Percentiles rank a stretch among this genome's conserved stretches.
These are phyloP conservation scores for Ophraella communa DNA, from an alignment of 2,888 invertebrate species.

Conservation along the genomic window DNA sequence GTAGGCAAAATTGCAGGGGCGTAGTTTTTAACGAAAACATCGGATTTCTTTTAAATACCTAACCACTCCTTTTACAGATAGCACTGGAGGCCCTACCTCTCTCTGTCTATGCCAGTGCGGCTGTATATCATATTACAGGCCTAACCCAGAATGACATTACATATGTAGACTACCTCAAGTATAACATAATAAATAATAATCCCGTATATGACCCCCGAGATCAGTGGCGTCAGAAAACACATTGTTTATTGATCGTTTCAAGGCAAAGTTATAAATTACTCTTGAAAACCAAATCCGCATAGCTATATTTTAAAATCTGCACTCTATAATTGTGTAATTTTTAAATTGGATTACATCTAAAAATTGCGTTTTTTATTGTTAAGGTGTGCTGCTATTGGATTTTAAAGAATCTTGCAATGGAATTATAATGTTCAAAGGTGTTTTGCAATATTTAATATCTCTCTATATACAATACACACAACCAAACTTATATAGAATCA, in stretches of 20 bases:
- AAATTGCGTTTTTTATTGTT: too few species aligned
- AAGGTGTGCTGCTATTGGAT: too few species aligned
- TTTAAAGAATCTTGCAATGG: too few species aligned
- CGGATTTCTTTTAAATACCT: slow-evolving; percentile 47
- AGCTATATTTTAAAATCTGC: too few species aligned
- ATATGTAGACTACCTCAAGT: slow-evolving; percentile 46
- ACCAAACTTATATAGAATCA: too few species aligned
- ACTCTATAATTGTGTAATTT: too few species aligned
- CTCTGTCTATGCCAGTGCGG: slow-evolving; percentile 39
- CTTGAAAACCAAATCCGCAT: not conserved
- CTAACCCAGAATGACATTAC: slow-evolving; percentile 50
- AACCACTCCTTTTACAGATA: slow-evolving; percentile 42
- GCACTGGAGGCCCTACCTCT: slow-evolving; percentile 40
- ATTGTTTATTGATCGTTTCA: slow-evolving; percentile 14
- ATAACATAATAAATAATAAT: slow-evolving; percentile 46
- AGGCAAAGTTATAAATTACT: not conserved
- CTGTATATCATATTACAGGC: slow-evolving; percentile 50
- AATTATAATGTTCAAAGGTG: too few species aligned
- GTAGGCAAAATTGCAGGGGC: slow-evolving; percentile 37
- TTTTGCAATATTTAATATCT: too few species aligned
- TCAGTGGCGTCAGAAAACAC: slow-evolving; percentile 18
- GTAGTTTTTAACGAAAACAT: slow-evolving; percentile 39
- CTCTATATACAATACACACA: too few species aligned
- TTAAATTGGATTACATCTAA: too few species aligned
- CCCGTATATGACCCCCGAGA: slow-evolving; percentile 35